These are phyloP conservation scores for Allacma fusca DNA, from an alignment of 2,888 invertebrate species.

Conservation along the genomic window DNA sequence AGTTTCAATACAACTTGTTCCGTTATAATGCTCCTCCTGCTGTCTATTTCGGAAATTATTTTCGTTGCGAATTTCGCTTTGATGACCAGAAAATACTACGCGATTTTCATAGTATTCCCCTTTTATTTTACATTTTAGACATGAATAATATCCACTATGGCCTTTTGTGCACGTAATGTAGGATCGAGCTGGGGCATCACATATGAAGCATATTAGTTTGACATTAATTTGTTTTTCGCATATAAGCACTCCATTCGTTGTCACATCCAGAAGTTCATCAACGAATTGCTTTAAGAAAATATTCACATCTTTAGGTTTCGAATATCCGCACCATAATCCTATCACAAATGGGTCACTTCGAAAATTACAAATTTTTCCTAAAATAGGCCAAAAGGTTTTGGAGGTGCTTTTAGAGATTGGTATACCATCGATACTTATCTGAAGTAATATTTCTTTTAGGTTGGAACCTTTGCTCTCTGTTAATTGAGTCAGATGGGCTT, in stretches of 20 bases:
- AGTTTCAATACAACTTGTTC: constrained; percentile 8
- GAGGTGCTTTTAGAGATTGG: neutral
- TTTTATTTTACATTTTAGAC: constrained; percentile 61
- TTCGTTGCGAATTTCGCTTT: constrained; percentile 33
- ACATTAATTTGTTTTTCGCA: constrained; percentile 29
- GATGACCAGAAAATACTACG: neutral
- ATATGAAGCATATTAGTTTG: constrained; percentile 53
- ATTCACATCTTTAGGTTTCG: constrained; percentile 46
- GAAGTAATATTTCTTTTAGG: neutral
- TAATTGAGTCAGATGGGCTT: too few species aligned
- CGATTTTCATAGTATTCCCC: constrained; percentile 38
- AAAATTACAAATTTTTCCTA: neutral
- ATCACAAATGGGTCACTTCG: constrained; percentile 24
- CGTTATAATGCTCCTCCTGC: constrained; percentile 32
- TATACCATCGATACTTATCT: constrained; percentile 25
- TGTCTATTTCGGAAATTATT: constrained; percentile 7
- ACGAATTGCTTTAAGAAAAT: constrained; percentile 49
- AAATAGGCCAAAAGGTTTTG: constrained; percentile 26
- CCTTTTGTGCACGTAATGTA: constrained; percentile 61
- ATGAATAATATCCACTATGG: constrained; percentile 62
- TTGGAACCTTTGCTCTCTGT: too few species aligned
- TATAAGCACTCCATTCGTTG: constrained; percentile 38
- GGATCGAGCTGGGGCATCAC: constrained; percentile 62
- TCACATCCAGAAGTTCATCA: constrained; percentile 37
- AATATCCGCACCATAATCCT: constrained; percentile 43